Base-by-base conservation (phyloP, 2,888 invertebrate genomes). In the Conomelus anceps region DNA sequence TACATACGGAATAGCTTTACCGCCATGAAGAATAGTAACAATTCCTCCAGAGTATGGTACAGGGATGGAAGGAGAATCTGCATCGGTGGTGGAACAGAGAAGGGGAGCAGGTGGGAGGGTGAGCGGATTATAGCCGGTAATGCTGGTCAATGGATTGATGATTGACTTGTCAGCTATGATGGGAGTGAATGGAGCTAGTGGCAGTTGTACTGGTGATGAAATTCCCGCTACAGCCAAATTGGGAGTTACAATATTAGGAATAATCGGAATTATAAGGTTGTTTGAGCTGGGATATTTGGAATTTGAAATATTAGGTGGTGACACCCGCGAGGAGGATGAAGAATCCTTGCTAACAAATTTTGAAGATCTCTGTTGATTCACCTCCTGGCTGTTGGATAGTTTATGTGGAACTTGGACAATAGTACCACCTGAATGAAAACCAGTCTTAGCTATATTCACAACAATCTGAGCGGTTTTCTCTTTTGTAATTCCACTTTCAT, bases 1-100 rank as follows among this genome's bases (percentile, higher is more conserved):
- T 17, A 98, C 97, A 93, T 97, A 96, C 0, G 97, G 96, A 92
- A 98, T 96, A n/a, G 96, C 93, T 93, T 96, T 97, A 23, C 96
- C 97, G 22, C 94, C 95, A 91, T 96, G 95, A 86, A 95, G 93
- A 90, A 96, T 96, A 26, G 95, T 95, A n/a, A 95, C 94, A 85
- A 95, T 94, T 17, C 95, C 95, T 91, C 95, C 95, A 84, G 95
- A 89, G 88, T 90, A 91, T 85, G 88, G 89, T 24, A 84, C 91
- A 90, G 88, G 90, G 90, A 94, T 89, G 94, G 86, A 23, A 89
- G 87, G 24, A 87, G 90, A 23, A 90, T 90, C 85, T 89, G 95
- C 91, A 96, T 93, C 4, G 96, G 89, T 22, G 34, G 84, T 85
- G 84, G 41, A 26, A 26, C 84, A 63, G 9, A 90, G 84, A 17